Percentiles rank a stretch among this genome's conserved stretches.
Evolutionary conservation across 2,113 vertebrate species (phyloP).

Genomic region (Heliornis fulica): DNA sequence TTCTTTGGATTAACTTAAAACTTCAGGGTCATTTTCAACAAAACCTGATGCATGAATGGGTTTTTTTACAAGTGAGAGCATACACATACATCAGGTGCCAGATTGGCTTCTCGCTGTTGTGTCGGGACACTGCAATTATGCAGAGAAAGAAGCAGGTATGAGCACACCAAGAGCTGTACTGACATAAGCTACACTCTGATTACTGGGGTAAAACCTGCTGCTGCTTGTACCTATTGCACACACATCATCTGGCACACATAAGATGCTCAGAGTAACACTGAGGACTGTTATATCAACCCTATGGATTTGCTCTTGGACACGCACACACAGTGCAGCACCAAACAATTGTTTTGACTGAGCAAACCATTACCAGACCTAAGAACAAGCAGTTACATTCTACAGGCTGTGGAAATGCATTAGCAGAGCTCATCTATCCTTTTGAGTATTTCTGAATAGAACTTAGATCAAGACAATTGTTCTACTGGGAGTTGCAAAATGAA

Average conservation of each 20-base stretch:
- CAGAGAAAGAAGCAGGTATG: not conserved
- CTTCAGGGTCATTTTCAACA: not conserved
- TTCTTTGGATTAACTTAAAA: constrained; percentile 62
- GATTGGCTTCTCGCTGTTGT: not conserved
- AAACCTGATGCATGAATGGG: not conserved
- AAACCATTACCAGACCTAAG: not conserved
- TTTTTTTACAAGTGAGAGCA: not conserved
- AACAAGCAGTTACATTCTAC: not conserved
- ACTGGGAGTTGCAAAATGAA: not conserved
- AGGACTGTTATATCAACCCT: not conserved
- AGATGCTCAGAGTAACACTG: not conserved
- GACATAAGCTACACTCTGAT: not conserved
- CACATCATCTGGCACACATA: not conserved
- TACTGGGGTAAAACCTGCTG: not conserved
- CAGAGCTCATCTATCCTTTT: not conserved
- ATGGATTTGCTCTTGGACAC: not conserved
- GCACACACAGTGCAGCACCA: not conserved
- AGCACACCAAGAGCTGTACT: not conserved
- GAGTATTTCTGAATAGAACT: not conserved
- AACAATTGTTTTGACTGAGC: not conserved
- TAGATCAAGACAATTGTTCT: not conserved
- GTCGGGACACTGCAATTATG: not conserved
- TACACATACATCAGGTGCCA: not conserved
- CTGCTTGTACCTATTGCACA: not conserved
- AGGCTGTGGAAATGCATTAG: not conserved